Conservation (phyloP, 2,113 vertebrate genomes). For the Empidonax alnorum region DNA sequence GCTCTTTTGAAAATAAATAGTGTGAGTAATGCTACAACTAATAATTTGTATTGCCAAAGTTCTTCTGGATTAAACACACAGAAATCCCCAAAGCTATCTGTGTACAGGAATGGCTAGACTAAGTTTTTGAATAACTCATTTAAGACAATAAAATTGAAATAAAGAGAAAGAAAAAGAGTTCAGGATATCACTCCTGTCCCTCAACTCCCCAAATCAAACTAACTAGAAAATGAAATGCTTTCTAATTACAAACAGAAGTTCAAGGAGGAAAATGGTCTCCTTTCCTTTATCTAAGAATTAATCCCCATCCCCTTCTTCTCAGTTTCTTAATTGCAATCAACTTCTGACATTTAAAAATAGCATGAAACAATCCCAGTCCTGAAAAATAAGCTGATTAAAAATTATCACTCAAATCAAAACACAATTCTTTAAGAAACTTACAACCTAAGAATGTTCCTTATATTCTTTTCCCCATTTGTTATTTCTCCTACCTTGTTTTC, state of each 20-base stretch:
- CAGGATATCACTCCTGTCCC: not conserved
- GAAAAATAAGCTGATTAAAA: not conserved
- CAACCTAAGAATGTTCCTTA: not conserved
- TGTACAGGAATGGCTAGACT: not conserved
- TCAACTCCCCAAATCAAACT: not conserved
- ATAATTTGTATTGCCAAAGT: not conserved
- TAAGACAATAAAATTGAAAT: not conserved
- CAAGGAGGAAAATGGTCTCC: not conserved
- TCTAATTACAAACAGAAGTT: not conserved
- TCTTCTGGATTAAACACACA: not conserved
- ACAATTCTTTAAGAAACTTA: not conserved
- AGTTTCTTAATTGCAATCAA: not conserved
- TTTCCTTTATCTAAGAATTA: not conserved
- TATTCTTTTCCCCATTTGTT: not conserved
- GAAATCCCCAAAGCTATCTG: not conserved
- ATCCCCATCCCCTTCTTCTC: fast-evolving
- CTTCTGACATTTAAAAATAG: not conserved
- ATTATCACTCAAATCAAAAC: not conserved
- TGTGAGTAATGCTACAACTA: not conserved
- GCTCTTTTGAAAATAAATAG: not conserved
- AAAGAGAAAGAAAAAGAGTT: not conserved
- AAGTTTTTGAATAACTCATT: not conserved
- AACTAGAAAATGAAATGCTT: not conserved
- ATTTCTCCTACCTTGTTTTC: not conserved
- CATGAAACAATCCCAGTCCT: not conserved